A percentile compares a stretch with the other conserved stretches of the same genome.
Evolutionary conservation across 1,140 invertebrate genomes (phyloP).

Genomic region (Bilobella aurantiaca): DNA sequence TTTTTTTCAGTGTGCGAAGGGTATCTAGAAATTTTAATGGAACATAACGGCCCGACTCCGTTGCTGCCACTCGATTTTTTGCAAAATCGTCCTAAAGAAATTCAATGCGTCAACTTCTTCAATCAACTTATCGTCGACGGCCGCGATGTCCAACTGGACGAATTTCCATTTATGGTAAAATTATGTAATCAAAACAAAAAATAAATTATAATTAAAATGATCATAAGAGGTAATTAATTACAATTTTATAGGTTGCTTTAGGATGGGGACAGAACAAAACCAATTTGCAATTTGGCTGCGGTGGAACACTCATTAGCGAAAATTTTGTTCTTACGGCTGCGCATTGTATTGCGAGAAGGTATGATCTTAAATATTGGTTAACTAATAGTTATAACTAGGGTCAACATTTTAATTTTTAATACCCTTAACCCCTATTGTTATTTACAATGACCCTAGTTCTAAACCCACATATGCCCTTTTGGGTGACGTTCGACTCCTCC

Average conservation of each 20-base stretch:
- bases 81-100: neutral
- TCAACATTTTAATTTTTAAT: neutral
- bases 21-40: neutral
- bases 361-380: neutral
- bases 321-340: conserved; percentile 11
- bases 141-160: neutral
- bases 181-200: neutral
- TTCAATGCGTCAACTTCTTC: neutral
- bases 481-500: neutral
- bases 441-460: neutral
- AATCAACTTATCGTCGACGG: conserved; percentile 17
- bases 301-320: conserved; percentile 12
- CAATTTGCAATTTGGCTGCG: neutral
- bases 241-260: neutral
- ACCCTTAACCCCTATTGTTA: neutral
- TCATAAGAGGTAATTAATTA: neutral
- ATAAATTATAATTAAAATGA: too few species aligned
- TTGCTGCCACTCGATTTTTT: neutral
- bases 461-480: neutral
- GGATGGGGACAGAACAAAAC: neutral
- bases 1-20: neutral
- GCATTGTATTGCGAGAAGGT: conserved; percentile 2
- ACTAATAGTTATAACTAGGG: neutral
- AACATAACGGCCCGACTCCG: neutral
- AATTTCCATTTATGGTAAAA: conserved; percentile 2